Conservation (phyloP, 2,797 vertebrate species). For the Epinephelus malabaricus region DNA sequence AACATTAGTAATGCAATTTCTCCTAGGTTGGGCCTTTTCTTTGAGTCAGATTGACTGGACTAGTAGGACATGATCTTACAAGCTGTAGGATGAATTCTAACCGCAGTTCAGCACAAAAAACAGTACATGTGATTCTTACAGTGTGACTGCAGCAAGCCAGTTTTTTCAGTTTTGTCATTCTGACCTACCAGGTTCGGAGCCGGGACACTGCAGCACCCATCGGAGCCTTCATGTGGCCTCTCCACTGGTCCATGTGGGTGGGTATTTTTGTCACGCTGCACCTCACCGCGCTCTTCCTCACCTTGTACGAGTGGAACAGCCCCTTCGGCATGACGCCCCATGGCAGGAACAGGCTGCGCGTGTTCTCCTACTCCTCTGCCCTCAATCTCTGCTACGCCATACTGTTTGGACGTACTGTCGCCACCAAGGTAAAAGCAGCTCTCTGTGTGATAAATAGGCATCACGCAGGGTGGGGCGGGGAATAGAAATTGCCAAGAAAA, state of each 20-base stretch:
- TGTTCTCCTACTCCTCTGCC: constrained; percentile 97
- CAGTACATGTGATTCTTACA: neutral
- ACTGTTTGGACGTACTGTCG: constrained; percentile 93
- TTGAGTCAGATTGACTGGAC: no score
- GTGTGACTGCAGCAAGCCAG: neutral
- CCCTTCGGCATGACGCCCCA: constrained; percentile 97
- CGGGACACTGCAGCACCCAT: constrained; percentile 93
- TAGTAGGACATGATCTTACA: neutral
- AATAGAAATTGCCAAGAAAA: constrained; percentile 33
- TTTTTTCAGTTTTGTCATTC: constrained; percentile 27
- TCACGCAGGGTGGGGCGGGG: constrained; percentile 5
- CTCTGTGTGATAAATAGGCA: constrained; percentile 49
- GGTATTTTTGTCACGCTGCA: constrained; percentile 95
- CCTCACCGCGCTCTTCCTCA: constrained; percentile 95
- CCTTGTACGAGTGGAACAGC: constrained; percentile 97
- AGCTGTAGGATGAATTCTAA: constrained; percentile 7
- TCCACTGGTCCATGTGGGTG: constrained; percentile 99
- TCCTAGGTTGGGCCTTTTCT: no score
- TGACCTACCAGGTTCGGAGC: constrained; percentile 84
- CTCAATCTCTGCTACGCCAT: constrained; percentile 98
- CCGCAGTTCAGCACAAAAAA: neutral
- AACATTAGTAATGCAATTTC: no score
- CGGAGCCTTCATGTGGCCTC: constrained; percentile 96
- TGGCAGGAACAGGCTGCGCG: constrained; percentile 90
- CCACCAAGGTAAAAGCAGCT: constrained; percentile 89